These are phyloP conservation scores for Anorthoa munda DNA, from an alignment of 2,888 invertebrate species.

Conservation along the genomic window DNA sequence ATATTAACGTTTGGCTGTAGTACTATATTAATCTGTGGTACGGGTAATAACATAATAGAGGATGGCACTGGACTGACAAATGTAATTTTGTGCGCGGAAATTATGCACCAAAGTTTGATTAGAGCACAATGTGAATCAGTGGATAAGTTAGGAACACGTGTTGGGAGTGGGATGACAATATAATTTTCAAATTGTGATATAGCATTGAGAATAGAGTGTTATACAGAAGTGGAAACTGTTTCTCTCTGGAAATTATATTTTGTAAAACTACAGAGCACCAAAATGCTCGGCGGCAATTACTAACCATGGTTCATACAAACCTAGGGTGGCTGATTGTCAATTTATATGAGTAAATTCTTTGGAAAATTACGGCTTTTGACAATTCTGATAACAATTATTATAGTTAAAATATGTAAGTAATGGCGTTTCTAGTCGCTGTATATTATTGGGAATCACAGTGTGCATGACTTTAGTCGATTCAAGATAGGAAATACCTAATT, in stretches of 20 bases:
- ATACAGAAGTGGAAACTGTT: not conserved
- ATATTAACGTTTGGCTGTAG: too few species aligned
- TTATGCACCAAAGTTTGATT: constrained; percentile 13
- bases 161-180: too few species aligned
- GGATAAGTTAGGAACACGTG: not conserved
- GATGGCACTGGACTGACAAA: not conserved
- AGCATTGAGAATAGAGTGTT: not conserved
- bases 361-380: too few species aligned
- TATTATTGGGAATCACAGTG: not conserved
- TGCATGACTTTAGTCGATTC: not conserved
- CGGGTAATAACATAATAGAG: not conserved
- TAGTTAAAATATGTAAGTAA: too few species aligned
- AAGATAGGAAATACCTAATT: not conserved
- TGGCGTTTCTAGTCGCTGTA: not conserved
- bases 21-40: too few species aligned
- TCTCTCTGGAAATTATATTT: not conserved
- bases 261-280: too few species aligned
- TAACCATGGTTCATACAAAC: too few species aligned
- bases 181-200: not conserved
- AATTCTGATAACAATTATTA: too few species aligned
- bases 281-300: too few species aligned
- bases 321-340: too few species aligned
- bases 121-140: not conserved
- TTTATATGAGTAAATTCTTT: too few species aligned
- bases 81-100: not conserved